These are phyloP conservation scores for Anas platyrhynchos DNA, from an alignment of 2,113 vertebrate species.

Conservation along the genomic window DNA sequence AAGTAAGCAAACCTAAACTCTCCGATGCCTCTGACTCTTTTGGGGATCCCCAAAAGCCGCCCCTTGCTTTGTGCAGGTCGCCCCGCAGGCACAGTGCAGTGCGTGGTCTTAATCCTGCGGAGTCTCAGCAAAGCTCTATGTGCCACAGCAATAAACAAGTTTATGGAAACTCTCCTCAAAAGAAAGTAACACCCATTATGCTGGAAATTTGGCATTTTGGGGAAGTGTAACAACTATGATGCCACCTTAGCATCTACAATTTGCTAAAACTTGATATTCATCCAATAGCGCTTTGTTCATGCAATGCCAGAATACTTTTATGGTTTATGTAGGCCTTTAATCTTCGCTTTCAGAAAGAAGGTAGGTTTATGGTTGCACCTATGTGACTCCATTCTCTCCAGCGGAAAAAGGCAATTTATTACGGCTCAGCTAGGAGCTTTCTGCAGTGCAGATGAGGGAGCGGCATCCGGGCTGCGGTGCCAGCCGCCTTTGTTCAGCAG, in stretches of 20 bases:
- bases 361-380: background rate
- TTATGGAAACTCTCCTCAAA: background rate
- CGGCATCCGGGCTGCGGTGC: accelerated
- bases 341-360: background rate
- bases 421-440: accelerated
- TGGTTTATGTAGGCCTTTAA: background rate
- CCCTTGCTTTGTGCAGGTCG: background rate
- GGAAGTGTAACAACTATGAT: background rate
- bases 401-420: background rate
- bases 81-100: accelerated
- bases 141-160: background rate
- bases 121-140: background rate
- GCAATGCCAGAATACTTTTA: background rate
- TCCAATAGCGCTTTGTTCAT: background rate
- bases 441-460: background rate
- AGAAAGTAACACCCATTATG: background rate
- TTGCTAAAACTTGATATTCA: background rate
- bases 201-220: background rate
- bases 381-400: background rate
- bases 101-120: background rate
- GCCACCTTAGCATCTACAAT: background rate
- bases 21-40: background rate
- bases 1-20: background rate
- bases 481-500: background rate
- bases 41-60: background rate